phyloP scores from a whole-genome alignment of 2,888 invertebrate species.

The Tuta absoluta region DNA sequence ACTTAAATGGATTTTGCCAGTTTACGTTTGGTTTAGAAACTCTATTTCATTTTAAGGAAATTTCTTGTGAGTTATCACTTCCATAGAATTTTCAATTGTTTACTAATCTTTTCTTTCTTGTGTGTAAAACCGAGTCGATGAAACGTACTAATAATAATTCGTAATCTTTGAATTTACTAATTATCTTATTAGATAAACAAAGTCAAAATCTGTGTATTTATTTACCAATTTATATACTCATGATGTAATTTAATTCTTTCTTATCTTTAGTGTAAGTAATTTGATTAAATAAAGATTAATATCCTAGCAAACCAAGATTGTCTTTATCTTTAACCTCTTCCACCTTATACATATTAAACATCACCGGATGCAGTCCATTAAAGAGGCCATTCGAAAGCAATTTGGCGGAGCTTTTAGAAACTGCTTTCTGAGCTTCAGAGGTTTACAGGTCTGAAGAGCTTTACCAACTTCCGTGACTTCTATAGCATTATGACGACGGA shows the following conservation, averaged over 20 bases:
- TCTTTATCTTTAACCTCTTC: neutral
- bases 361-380: neutral
- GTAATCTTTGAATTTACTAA: too few species aligned
- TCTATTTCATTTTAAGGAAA: neutral
- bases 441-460: neutral
- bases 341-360: constrained; percentile 4
- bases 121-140: too few species aligned
- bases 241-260: too few species aligned
- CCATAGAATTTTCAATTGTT: neutral
- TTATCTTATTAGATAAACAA: too few species aligned
- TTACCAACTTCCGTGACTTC: constrained; percentile 6
- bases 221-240: too few species aligned
- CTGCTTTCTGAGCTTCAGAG: neutral
- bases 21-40: neutral
- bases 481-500: neutral
- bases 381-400: constrained; percentile 13
- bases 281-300: neutral
- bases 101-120: too few species aligned
- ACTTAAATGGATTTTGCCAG: constrained; percentile 1
- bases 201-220: too few species aligned
- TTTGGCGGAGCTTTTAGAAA: constrained; percentile 11
- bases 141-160: too few species aligned
- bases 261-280: neutral
- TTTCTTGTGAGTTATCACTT: neutral
- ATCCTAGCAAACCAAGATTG: neutral